Evolutionary conservation across 2,113 vertebrate genomes (phyloP).

Genomic region (Tringa solitaria): DNA sequence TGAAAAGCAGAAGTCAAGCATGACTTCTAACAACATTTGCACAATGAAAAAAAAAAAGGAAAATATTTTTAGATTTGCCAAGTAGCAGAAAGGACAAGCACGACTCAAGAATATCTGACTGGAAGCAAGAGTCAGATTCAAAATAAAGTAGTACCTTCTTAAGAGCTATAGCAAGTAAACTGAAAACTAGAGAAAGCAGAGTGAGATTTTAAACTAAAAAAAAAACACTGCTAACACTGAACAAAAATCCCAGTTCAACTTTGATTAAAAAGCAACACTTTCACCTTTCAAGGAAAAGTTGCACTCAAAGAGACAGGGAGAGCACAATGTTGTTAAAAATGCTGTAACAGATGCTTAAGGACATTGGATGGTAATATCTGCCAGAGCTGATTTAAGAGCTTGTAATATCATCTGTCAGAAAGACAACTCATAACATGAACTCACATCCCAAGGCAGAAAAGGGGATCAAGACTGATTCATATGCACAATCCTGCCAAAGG

Average conservation of each 20-base stretch:
- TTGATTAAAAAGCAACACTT: neutral
- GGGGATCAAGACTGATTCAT: neutral
- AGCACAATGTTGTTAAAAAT: neutral
- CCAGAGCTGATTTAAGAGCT: neutral
- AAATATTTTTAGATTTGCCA: neutral
- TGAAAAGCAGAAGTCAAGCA: neutral
- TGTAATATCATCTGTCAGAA: neutral
- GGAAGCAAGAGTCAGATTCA: neutral
- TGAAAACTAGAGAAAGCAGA: neutral
- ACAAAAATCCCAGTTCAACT: neutral
- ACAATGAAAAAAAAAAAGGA: rapidly evolving
- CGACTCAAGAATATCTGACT: neutral
- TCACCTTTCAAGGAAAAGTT: neutral
- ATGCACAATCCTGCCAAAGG: neutral
- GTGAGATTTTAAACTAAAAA: neutral
- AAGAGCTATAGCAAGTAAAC: neutral
- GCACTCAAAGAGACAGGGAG: neutral
- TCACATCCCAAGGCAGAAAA: neutral
- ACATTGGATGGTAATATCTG: neutral
- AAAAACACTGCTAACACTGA: neutral
- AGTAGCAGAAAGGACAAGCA: neutral
- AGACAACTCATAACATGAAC: neutral
- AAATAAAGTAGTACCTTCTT: neutral
- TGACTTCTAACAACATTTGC: neutral
- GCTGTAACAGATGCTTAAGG: neutral